phyloP scores from a whole-genome alignment of 2,113 vertebrate genomes.

The Eudyptes chrysolophus region DNA sequence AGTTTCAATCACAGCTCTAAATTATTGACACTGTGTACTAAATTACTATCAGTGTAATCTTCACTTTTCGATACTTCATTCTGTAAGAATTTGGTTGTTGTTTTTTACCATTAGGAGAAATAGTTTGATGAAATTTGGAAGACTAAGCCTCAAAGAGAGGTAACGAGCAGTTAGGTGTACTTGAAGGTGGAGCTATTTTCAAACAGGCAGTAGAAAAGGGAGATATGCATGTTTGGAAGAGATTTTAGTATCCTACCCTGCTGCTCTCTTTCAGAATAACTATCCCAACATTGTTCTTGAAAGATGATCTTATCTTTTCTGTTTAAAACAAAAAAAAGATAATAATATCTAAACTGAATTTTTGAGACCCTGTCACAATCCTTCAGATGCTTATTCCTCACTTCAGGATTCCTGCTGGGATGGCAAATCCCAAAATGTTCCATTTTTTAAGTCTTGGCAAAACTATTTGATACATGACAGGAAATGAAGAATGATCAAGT shows the following conservation, averaged over 20 bases:
- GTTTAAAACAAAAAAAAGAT: neutral
- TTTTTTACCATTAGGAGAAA: neutral
- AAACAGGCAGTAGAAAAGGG: neutral
- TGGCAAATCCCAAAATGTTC: neutral
- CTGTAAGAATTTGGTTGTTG: neutral
- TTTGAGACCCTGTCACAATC: neutral
- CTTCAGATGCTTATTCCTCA: neutral
- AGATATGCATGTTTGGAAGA: neutral
- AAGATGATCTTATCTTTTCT: neutral
- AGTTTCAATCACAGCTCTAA: neutral
- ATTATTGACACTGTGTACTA: neutral
- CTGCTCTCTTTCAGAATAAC: neutral
- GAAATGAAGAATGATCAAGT: neutral
- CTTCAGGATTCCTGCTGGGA: neutral
- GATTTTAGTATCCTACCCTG: neutral
- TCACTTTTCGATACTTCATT: neutral
- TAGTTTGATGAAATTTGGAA: neutral
- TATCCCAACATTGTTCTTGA: neutral
- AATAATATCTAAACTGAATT: neutral
- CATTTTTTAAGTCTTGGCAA: neutral
- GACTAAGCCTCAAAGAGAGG: neutral
- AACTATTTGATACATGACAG: neutral
- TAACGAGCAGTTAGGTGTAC: accelerated
- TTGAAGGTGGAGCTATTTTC: neutral
- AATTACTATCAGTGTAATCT: neutral